Evolutionary conservation across 2,888 invertebrate species (phyloP).

Genomic region (Zele albiditarsus): DNA sequence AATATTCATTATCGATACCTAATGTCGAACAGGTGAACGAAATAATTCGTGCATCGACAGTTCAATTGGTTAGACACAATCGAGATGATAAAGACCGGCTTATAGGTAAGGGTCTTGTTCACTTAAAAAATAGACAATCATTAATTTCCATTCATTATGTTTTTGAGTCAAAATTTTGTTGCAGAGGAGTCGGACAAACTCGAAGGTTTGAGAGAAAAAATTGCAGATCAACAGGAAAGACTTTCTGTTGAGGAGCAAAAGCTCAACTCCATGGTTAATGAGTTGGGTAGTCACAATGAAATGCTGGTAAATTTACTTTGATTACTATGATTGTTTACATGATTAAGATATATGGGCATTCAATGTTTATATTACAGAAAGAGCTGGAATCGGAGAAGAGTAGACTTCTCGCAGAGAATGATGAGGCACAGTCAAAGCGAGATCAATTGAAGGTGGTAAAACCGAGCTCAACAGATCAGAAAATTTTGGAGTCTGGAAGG

Average conservation of each 20-base stretch:
- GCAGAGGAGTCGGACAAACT: conserved; percentile 38
- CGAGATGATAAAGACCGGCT: conserved; percentile 32
- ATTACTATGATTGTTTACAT: neutral
- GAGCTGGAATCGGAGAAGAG: conserved; percentile 51
- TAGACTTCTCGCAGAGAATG: conserved; percentile 47
- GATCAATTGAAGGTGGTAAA: conserved; percentile 49
- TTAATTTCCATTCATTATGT: neutral
- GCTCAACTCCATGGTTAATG: conserved; percentile 17
- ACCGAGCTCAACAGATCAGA: conserved; percentile 50
- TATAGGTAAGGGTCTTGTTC: conserved; percentile 21
- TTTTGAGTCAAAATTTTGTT: neutral
- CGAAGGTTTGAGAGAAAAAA: conserved; percentile 30
- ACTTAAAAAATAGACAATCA: conserved; percentile 14
- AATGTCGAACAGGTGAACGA: conserved; percentile 33
- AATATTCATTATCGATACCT: conserved; percentile 31
- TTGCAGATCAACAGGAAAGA: conserved; percentile 29
- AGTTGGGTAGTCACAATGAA: conserved; percentile 13
- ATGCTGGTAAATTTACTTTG: conserved; percentile 38
- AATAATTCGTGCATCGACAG: neutral
- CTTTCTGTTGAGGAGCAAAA: conserved; percentile 31
- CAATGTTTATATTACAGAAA: conserved; percentile 46
- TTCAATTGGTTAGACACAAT: conserved; percentile 25
- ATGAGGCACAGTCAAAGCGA: conserved; percentile 45
- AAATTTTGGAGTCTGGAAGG: conserved; percentile 52
- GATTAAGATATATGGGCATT: neutral